Base-by-base conservation (phyloP, 2,797 vertebrate species). In the Ataeniobius toweri region DNA sequence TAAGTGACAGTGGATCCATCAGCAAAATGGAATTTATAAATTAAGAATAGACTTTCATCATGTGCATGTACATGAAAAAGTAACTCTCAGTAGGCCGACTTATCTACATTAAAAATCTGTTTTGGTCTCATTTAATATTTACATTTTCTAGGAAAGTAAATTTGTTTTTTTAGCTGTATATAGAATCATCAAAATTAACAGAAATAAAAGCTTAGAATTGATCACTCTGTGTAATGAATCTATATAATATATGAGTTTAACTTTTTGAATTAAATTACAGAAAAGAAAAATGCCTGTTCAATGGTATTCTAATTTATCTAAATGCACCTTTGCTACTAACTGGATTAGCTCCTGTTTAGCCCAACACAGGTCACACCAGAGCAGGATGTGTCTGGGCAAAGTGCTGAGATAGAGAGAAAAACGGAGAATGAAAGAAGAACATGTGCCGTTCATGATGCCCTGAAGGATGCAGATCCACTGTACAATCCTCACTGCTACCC, bases 401-500 rank as follows among this genome's bases (percentile, higher is more conserved):
- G 3, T 10, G 26, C 51, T 63, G 71, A 24, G 55, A 70, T 3
- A 28, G 46, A 58, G 24, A 71, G 74, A 14, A 61, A 31, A 58
- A 61, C 28, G 53, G 56, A 36, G 61, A 31, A 41, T 71, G 75
- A 71, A 58, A 70, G 18, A 48, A 77, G 50, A 55, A 76, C 56
- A 73, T 63, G 39, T 56, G 41, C 56, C 31, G 68, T 76, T 22
- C 48, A 26, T n/a, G 46, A 1, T 74, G 53, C 72, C 53, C 14
- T 67, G 24, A 82, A 73, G 55, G 53, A 82, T 55, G 58, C 31
- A 48, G 76, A 77, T 72, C 73, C 71, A 39, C 75, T 56, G 55
- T 55, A 63, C 61, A 74, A 84, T 86, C 90, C 87, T 46, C 76
- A 76, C 82, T 84, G 61, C 87, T 88, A 85, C 82, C 86, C 78